Percentiles rank a stretch among this genome's conserved stretches.
These are phyloP conservation scores for Echinarachnius parma DNA, from an alignment of 53 echinoderm and acorn worm species.

Conservation along the genomic window DNA sequence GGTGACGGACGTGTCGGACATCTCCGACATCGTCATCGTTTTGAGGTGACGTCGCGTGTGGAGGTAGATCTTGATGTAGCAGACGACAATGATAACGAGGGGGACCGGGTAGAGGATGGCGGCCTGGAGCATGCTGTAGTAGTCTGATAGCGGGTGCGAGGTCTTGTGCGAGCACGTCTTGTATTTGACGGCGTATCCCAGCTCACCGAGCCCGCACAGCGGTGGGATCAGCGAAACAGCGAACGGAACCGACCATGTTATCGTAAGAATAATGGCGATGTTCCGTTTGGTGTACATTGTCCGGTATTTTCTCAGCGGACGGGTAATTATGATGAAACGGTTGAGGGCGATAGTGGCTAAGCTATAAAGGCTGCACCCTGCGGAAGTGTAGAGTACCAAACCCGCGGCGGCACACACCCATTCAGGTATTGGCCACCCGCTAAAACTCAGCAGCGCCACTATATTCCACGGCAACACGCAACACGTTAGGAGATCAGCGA, in stretches of 20 bases:
- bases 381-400: slow-evolving; percentile 50
- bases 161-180: slow-evolving; percentile 55
- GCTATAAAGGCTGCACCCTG: slow-evolving; percentile 51
- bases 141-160: slow-evolving; percentile 15
- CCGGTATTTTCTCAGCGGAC: slow-evolving; percentile 20
- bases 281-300: slow-evolving; percentile 33
- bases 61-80: slow-evolving; percentile 48
- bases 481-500: slow-evolving; percentile 69
- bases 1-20: background rate
- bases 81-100: slow-evolving; percentile 52
- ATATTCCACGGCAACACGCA: slow-evolving; percentile 60
- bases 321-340: slow-evolving; percentile 45
- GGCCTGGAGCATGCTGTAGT: slow-evolving; percentile 42
- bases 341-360: slow-evolving; percentile 57
- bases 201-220: slow-evolving; percentile 36
- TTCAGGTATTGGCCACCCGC: slow-evolving; percentile 58
- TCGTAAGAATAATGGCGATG: slow-evolving; percentile 35
- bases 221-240: slow-evolving; percentile 46
- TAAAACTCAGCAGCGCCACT: slow-evolving; percentile 55
- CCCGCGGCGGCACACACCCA: slow-evolving; percentile 44
- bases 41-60: slow-evolving; percentile 33
- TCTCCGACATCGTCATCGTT: slow-evolving; percentile 27
- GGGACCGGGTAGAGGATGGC: slow-evolving; percentile 44
- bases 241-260: slow-evolving; percentile 48
- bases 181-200: slow-evolving; percentile 58